These are phyloP conservation scores for Muntiacus muntjak DNA, from an alignment of 2,113 vertebrate genomes.

Conservation along the genomic window DNA sequence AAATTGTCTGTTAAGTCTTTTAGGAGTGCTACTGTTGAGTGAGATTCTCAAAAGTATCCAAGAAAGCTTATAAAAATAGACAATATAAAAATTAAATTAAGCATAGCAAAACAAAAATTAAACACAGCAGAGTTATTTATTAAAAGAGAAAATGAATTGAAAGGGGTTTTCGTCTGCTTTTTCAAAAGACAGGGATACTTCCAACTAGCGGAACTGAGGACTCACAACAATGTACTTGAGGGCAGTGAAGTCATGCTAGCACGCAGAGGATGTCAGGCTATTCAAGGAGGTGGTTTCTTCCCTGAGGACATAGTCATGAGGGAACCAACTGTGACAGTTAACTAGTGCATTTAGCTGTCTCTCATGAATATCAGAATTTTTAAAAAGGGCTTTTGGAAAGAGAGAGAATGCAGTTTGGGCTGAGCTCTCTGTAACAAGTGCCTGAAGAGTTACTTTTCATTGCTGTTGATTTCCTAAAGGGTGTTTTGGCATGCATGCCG, in stretches of 20 bases:
- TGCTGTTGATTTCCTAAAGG: neutral
- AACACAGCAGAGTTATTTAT: neutral
- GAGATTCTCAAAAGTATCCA: neutral
- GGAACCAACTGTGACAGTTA: neutral
- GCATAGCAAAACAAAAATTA: neutral
- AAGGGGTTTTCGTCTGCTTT: neutral
- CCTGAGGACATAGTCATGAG: neutral
- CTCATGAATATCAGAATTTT: neutral
- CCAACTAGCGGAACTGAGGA: neutral
- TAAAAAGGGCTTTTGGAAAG: neutral
- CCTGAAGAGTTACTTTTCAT: neutral
- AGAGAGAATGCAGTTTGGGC: neutral
- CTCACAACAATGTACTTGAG: neutral
- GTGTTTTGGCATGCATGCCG: neutral
- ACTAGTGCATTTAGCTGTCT: neutral
- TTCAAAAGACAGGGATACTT: neutral
- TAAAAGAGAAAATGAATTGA: neutral
- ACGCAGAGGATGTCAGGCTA: accelerated
- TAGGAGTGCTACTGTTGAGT: neutral
- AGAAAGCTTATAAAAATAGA: neutral
- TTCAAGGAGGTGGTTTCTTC: neutral
- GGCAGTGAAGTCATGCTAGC: neutral
- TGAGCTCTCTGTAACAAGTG: neutral
- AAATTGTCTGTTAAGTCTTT: neutral
- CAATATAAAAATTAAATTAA: neutral